A percentile compares a stretch with the other conserved stretches of the same genome.
Evolutionary conservation across 2,797 vertebrate species (phyloP).

Genomic region (Gambusia yucatana): DNA sequence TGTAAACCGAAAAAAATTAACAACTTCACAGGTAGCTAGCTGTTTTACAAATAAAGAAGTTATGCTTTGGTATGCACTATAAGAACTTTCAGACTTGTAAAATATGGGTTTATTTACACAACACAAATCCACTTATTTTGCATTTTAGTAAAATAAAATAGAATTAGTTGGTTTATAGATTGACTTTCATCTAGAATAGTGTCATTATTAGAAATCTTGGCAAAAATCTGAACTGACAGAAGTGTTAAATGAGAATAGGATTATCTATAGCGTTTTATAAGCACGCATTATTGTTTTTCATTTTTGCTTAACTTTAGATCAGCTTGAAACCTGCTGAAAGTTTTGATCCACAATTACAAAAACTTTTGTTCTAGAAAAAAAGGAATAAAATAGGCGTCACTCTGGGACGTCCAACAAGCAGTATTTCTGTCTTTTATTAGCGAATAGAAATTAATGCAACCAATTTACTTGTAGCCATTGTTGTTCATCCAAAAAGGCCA

Average conservation of each 20-base stretch:
- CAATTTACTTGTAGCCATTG: not conserved
- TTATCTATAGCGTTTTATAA: not conserved
- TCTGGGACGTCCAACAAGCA: not conserved
- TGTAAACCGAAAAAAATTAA: not conserved
- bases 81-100: not conserved
- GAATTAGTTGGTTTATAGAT: not conserved
- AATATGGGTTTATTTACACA: not conserved
- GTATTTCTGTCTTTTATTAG: not conserved
- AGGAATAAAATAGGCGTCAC: not conserved
- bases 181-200: not conserved
- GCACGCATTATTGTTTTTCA: not conserved
- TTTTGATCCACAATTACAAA: not conserved
- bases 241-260: not conserved
- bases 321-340: not conserved
- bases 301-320: not conserved
- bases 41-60: not conserved
- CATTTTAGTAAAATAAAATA: not conserved
- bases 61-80: not conserved
- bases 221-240: not conserved
- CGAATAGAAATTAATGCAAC: not conserved
- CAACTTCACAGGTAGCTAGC: not conserved
- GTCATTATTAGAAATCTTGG: not conserved
- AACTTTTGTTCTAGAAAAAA: not conserved
- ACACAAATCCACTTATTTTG: not conserved
- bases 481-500: not conserved